Percentiles rank a stretch among this genome's conserved stretches.
These are phyloP conservation scores for Lucilia cuprina DNA, from an alignment of 1,140 invertebrate genomes.

Conservation along the genomic window DNA sequence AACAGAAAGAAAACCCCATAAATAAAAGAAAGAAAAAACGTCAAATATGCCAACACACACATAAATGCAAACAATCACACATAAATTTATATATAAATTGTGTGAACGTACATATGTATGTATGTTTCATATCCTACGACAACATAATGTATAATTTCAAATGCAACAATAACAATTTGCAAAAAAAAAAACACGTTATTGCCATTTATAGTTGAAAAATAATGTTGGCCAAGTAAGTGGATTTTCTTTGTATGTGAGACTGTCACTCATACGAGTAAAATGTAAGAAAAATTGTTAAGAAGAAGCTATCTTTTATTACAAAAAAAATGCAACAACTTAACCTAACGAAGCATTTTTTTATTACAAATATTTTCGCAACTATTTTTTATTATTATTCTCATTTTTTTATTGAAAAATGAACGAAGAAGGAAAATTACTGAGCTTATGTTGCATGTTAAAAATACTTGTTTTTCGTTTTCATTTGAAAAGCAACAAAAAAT, in stretches of 20 bases:
- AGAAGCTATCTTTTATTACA: background rate
- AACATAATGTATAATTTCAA: slow-evolving; percentile 21
- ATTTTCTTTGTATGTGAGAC: background rate
- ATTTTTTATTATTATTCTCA: background rate
- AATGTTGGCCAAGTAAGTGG: background rate
- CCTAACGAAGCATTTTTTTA: slow-evolving; percentile 21
- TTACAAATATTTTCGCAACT: background rate
- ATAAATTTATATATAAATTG: background rate
- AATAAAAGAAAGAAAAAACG: background rate
- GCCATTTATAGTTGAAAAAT: slow-evolving; percentile 1
- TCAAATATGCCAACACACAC: background rate
- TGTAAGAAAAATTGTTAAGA: background rate
- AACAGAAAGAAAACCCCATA: slow-evolving; percentile 26
- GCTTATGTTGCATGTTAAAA: background rate
- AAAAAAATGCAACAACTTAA: background rate
- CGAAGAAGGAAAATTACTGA: background rate
- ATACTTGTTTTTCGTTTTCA: background rate
- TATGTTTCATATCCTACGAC: background rate
- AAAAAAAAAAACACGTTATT: slow-evolving; percentile 7
- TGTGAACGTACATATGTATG: background rate
- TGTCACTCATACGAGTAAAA: background rate
- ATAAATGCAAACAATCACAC: background rate
- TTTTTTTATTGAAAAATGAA: slow-evolving; percentile 10
- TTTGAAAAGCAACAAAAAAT: background rate
- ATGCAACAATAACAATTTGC: background rate